Evolutionary conservation across 2,888 invertebrate genomes (phyloP).

Genomic region (Heteromurus nitidus): DNA sequence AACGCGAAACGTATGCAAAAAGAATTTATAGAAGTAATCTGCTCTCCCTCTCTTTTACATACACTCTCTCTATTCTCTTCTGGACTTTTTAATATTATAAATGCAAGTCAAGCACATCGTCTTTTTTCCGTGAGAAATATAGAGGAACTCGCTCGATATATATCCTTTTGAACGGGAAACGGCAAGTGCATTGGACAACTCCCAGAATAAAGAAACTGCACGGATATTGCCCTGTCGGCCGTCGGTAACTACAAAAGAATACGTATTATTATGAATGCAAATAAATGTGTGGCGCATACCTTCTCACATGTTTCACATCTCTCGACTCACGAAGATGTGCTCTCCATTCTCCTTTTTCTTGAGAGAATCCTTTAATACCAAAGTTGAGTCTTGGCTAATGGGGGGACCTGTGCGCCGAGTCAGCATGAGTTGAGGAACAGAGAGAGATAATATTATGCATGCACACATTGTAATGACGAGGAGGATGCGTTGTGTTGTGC

Average conservation of each 20-base stretch:
- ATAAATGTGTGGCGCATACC: slow-evolving; percentile 24
- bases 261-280: slow-evolving; percentile 57
- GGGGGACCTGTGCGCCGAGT: too few species aligned
- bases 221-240: not conserved
- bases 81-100: slow-evolving; percentile 24
- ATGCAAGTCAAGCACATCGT: slow-evolving; percentile 21
- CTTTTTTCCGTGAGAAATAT: not conserved
- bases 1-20: not conserved
- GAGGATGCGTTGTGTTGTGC: too few species aligned
- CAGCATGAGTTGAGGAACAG: too few species aligned
- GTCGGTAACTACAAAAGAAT: slow-evolving; percentile 43
- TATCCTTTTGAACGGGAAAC: too few species aligned
- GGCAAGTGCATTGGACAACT: slow-evolving; percentile 28
- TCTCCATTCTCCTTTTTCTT: too few species aligned
- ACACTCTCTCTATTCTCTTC: not conserved
- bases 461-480: too few species aligned
- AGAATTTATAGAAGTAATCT: slow-evolving; percentile 16
- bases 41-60: slow-evolving; percentile 4
- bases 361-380: too few species aligned
- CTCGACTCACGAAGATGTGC: too few species aligned
- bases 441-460: too few species aligned
- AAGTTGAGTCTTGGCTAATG: too few species aligned
- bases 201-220: not conserved
- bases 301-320: too few species aligned
- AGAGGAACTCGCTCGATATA: too few species aligned